These are phyloP conservation scores for Palythoa heliodiscus DNA, from an alignment of 92 coral and sea anemone genomes.

Conservation along the genomic window DNA sequence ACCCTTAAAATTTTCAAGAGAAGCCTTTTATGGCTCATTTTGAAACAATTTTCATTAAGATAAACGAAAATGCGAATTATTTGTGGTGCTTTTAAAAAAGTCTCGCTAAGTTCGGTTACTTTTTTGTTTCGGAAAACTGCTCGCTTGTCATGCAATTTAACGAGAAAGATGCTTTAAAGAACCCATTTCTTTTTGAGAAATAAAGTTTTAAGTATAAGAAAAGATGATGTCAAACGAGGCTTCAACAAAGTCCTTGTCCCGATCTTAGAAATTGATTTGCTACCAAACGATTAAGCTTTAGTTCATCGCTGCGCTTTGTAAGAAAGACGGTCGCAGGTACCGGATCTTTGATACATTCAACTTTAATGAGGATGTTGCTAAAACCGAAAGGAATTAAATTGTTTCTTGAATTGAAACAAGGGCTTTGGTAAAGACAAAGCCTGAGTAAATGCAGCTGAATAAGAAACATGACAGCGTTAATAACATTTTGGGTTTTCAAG, in stretches of 20 bases:
- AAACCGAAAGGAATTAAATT: conserved; percentile 20
- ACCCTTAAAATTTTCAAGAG: too few relatives aligned
- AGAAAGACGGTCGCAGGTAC: background rate
- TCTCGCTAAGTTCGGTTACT: too few relatives aligned
- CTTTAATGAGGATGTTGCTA: conserved; percentile 11
- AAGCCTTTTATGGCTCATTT: too few relatives aligned
- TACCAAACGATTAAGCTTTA: background rate
- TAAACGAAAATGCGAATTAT: too few relatives aligned
- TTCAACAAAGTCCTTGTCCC: background rate
- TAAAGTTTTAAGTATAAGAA: background rate
- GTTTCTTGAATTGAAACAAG: conserved; percentile 14
- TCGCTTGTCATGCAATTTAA: too few relatives aligned
- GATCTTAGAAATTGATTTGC: background rate
- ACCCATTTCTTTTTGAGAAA: too few relatives aligned
- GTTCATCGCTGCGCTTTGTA: background rate
- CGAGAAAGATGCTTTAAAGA: too few relatives aligned
- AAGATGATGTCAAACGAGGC: background rate
- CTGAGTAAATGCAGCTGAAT: conserved; percentile 42
- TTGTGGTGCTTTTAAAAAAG: too few relatives aligned
- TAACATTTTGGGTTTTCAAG: conserved; percentile 22
- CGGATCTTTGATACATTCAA: background rate
- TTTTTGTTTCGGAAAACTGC: too few relatives aligned
- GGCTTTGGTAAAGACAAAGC: background rate
- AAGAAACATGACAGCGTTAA: conserved; percentile 20
- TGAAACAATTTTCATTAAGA: too few relatives aligned